A percentile compares a stretch with the other conserved stretches of the same genome.
Evolutionary conservation across 2,113 vertebrate genomes (phyloP).

Genomic region (Alouatta palliata): DNA sequence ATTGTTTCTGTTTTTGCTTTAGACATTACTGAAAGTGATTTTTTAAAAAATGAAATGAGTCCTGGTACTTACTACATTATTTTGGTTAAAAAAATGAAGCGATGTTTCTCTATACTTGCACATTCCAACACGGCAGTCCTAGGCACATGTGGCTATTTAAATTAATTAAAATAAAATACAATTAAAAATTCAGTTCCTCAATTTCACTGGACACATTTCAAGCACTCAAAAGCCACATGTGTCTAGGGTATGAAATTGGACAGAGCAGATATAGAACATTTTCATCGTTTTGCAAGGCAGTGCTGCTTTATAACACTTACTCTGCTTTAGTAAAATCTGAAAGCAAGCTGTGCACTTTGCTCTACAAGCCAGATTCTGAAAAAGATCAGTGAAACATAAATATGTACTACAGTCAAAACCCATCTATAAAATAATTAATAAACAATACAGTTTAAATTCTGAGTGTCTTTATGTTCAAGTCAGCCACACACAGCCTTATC

Average conservation of each 20-base stretch:
- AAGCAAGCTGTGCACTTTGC: not conserved
- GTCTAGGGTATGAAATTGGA: not conserved
- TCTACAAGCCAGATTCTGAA: not conserved
- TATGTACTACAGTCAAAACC: not conserved
- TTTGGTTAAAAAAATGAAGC: slow-evolving; percentile 33
- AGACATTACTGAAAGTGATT: slow-evolving; percentile 1
- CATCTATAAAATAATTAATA: not conserved
- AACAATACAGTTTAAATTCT: slow-evolving; percentile 10
- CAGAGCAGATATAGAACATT: not conserved
- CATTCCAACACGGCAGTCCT: not conserved
- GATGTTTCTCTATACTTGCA: not conserved
- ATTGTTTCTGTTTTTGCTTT: slow-evolving; percentile 23
- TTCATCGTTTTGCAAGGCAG: not conserved
- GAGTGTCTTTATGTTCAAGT: slow-evolving; percentile 20
- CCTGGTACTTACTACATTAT: not conserved
- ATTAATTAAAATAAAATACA: slow-evolving; percentile 36
- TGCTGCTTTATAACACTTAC: not conserved
- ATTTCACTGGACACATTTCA: not conserved
- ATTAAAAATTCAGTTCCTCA: not conserved
- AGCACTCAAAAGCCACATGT: not conserved
- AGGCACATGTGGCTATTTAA: not conserved
- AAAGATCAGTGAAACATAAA: slow-evolving; percentile 29
- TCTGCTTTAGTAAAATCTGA: not conserved
- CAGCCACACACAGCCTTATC: not conserved
- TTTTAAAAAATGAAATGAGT: not conserved